phyloP scores from a whole-genome alignment of 2,797 vertebrate genomes.

The Squalus acanthias region DNA sequence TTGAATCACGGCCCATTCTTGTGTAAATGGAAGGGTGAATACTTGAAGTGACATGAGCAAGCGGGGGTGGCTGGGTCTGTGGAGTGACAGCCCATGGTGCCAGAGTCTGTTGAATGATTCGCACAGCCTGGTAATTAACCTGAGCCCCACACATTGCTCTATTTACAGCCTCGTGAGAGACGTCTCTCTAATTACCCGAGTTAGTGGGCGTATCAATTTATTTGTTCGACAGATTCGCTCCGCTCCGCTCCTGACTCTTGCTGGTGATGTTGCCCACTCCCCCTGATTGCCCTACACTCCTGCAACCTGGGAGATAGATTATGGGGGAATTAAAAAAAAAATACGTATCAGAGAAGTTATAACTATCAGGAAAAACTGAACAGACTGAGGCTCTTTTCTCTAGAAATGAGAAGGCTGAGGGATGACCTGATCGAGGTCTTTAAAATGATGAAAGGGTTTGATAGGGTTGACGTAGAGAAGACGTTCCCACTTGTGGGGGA shows the following conservation, averaged over 20 bases:
- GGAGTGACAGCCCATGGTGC: neutral
- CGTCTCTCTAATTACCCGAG: neutral
- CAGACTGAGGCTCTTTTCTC: too few relatives aligned
- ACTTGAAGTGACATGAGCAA: neutral
- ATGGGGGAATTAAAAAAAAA: too few relatives aligned
- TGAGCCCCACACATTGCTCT: neutral
- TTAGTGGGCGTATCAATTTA: neutral
- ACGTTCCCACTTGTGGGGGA: neutral
- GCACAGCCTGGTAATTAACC: neutral
- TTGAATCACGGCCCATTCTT: neutral
- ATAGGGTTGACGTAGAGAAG: neutral
- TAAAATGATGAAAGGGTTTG: neutral
- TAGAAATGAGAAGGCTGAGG: too few relatives aligned
- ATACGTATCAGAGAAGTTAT: too few relatives aligned
- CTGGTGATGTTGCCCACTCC: neutral
- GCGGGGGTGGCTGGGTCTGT: neutral
- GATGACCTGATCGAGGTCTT: too few relatives aligned
- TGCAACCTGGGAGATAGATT: neutral
- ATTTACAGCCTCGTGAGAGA: too few relatives aligned
- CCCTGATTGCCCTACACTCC: neutral
- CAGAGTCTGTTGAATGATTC: neutral
- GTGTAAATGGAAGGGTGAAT: neutral
- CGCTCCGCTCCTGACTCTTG: neutral
- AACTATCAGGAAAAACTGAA: too few relatives aligned
- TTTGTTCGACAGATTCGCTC: neutral